Evolutionary conservation across 2,797 vertebrate species (phyloP).

Genomic region (Macroramphosus scolopax): DNA sequence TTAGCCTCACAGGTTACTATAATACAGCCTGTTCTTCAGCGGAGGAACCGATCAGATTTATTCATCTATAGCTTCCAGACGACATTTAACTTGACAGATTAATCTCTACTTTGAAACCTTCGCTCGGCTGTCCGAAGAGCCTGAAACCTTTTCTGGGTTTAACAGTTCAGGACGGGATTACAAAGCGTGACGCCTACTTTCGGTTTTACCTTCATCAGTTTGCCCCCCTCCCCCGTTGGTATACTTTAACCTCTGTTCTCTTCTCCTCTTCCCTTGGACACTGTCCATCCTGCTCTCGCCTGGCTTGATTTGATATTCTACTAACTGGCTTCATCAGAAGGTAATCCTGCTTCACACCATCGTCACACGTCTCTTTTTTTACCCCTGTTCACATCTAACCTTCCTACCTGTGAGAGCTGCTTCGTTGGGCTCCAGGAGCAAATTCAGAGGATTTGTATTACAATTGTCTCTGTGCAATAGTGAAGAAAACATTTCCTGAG

Average conservation of each 20-base stretch:
- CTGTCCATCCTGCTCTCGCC: slow-evolving; percentile 74
- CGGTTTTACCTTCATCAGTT: slow-evolving; percentile 54
- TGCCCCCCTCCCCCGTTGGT: slow-evolving; percentile 40
- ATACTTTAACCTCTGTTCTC: slow-evolving; percentile 66
- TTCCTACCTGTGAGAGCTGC: slow-evolving; percentile 25
- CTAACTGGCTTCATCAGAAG: slow-evolving; percentile 87
- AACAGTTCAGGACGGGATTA: slow-evolving; percentile 44
- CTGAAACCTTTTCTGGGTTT: slow-evolving; percentile 23
- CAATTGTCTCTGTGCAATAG: neutral
- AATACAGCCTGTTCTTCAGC: slow-evolving; percentile 14
- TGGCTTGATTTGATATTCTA: slow-evolving; percentile 78
- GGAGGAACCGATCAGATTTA: slow-evolving; percentile 1
- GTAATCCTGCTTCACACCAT: slow-evolving; percentile 81
- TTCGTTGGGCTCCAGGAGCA: slow-evolving; percentile 6
- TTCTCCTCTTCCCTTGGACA: slow-evolving; percentile 73
- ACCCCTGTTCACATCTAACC: slow-evolving; percentile 65
- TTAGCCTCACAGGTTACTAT: too few relatives aligned
- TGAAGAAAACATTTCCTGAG: too few relatives aligned
- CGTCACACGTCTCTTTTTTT: slow-evolving; percentile 54
- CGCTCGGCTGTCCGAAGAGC: slow-evolving; percentile 12
- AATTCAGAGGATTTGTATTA: neutral
- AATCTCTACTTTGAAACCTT: slow-evolving; percentile 21
- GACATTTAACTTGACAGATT: too few relatives aligned
- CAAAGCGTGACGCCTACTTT: slow-evolving; percentile 48
- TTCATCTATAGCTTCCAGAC: neutral